Base-by-base conservation (phyloP, 2,113 vertebrate genomes). In the Amphilophus citrinellus region DNA sequence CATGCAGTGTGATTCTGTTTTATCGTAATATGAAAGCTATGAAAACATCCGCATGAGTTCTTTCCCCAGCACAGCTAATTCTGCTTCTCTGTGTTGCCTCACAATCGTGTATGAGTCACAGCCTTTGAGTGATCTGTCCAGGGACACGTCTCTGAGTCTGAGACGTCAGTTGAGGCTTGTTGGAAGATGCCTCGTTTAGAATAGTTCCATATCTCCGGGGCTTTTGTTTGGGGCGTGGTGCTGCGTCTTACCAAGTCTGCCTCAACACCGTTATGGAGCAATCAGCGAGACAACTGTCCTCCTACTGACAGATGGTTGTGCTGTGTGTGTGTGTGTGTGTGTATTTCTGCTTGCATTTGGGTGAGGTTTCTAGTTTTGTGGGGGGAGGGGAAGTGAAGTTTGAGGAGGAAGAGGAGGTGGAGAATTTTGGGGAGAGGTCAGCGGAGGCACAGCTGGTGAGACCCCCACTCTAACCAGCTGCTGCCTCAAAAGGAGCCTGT, bases 381-480 rank as follows among this genome's bases (percentile, higher is more conserved):
- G 90, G 89, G 91, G 91, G 84, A 80, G 66, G 79, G 61, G 83
- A 77, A 75, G 61, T 27, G 30, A 84, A 61, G 35, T 84, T 87
- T 66, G 39, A 56, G 80, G 77, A 84, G 79, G 88, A 79, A 77
- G 85, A 83, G 61, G 83, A 79, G 89, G 81, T 71, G 59, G 71
- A 66, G 84, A 88, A 85, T 77, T 77, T 88, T 85, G 84, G 65
- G 84, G 73, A 89, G 89, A 91, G 94, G 94, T 94, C 92, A 95
- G 57, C n/a, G 44, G 83, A 95, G 93, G 84, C 95, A 95, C 95
- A 96, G 96, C 95, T 96, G 95, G 94, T 94, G 89, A 95, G 91
- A 95, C 93, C 94, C 93, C 90, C 90, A 82, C 91, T 88, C 82
- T 56, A 94, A 92, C 93, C 96, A 95, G 94, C 94, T 96, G 96